These are phyloP conservation scores for Meteorus cinctellus DNA, from an alignment of 2,888 invertebrate species.

Conservation along the genomic window DNA sequence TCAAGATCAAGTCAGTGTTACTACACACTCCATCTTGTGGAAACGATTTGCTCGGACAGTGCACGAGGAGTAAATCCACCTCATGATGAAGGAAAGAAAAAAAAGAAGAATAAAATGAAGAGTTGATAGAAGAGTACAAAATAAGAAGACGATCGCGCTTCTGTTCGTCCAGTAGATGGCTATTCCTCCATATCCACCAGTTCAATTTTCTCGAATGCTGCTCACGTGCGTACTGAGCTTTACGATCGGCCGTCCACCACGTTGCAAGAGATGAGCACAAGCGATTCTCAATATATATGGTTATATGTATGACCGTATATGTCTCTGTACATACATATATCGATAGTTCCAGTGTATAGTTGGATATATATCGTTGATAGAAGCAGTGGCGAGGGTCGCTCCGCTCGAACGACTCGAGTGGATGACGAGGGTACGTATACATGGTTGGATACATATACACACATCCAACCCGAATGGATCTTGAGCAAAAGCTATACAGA, in stretches of 20 bases:
- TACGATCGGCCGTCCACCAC: constrained; percentile 48
- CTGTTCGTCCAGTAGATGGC: constrained; percentile 16
- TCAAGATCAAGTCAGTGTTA: neutral
- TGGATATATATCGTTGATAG: constrained; percentile 5
- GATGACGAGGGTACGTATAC: constrained; percentile 37
- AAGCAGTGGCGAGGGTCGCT: constrained; percentile 18
- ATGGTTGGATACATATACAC: constrained; percentile 7
- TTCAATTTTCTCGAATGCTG: constrained; percentile 49
- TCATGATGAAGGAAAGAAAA: neutral
- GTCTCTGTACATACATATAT: constrained; percentile 2
- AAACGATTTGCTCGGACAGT: neutral
- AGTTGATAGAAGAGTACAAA: neutral
- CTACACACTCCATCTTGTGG: neutral
- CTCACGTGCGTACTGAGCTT: constrained; percentile 55
- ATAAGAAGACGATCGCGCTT: neutral
- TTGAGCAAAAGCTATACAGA: neutral
- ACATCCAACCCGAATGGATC: constrained; percentile 7
- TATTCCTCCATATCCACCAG: constrained; percentile 33
- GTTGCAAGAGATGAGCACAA: constrained; percentile 16
- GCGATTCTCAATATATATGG: constrained; percentile 15
- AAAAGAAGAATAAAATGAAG: neutral
- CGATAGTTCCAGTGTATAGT: constrained; percentile 1
- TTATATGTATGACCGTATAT: constrained; percentile 6
- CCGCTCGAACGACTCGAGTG: constrained; percentile 36
- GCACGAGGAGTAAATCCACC: neutral